Evolutionary conservation across 2,797 vertebrate species (phyloP).

Genomic region (Spheniscus humboldti): DNA sequence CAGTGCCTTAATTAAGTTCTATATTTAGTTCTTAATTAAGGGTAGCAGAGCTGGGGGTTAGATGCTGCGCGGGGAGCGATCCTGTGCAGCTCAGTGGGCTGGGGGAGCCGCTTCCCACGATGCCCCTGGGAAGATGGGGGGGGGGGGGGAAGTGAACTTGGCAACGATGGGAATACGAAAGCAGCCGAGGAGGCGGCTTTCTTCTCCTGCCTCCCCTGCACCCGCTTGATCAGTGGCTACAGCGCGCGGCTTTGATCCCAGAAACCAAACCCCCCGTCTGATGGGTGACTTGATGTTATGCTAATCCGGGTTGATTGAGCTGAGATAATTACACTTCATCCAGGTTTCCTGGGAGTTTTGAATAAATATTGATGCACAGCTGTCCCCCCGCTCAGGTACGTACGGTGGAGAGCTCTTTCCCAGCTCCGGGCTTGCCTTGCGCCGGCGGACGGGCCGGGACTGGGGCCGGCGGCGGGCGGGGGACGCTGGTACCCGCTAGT

Average conservation of each 20-base stretch:
- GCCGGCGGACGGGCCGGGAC: fast-evolving
- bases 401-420: not conserved
- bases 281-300: slow-evolving; percentile 68
- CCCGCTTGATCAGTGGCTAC: slow-evolving; percentile 51
- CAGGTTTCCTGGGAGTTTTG: slow-evolving; percentile 71
- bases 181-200: not conserved
- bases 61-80: slow-evolving; percentile 30
- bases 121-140: not conserved
- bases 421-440: not conserved
- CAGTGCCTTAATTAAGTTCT: slow-evolving; percentile 83
- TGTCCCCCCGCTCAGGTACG: slow-evolving; percentile 57
- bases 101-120: fast-evolving
- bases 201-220: not conserved
- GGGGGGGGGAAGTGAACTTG: not conserved
- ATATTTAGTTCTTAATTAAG: slow-evolving; percentile 81
- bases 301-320: slow-evolving; percentile 74
- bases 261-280: slow-evolving; percentile 66
- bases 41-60: slow-evolving; percentile 62
- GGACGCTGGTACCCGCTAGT: fast-evolving
- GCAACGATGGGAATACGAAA: not conserved
- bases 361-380: slow-evolving; percentile 75
- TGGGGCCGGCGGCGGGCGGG: fast-evolving
- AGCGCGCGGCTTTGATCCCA: slow-evolving; percentile 64
- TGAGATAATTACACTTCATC: slow-evolving; percentile 74
- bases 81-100: not conserved